phyloP scores from a whole-genome alignment of 2,888 invertebrate species.

The Biston betularia region DNA sequence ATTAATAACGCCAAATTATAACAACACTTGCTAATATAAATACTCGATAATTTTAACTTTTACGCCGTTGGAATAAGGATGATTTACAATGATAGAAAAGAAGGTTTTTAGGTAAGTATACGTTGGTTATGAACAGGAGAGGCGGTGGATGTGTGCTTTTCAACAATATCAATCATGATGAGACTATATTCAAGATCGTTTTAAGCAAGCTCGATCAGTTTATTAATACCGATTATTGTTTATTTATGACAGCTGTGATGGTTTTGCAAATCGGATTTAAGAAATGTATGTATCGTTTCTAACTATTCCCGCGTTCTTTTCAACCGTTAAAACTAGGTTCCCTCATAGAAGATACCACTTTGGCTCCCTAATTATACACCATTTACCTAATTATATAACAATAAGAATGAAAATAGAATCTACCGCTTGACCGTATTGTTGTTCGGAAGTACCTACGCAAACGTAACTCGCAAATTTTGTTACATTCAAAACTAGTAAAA shows the following conservation, averaged over 20 bases:
- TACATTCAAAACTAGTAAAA: too few species aligned
- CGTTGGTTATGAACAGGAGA: conserved; percentile 11
- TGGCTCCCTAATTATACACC: too few species aligned
- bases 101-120: conserved; percentile 1
- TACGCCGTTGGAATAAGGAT: conserved; percentile 21
- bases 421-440: too few species aligned
- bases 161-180: conserved; percentile 35
- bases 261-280: conserved; percentile 12
- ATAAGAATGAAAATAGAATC: too few species aligned
- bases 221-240: conserved; percentile 21
- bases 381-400: too few species aligned
- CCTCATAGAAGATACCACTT: too few species aligned
- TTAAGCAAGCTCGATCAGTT: conserved; percentile 29
- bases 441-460: too few species aligned
- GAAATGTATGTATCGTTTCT: too few species aligned
- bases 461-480: too few species aligned
- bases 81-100: neutral
- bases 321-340: too few species aligned
- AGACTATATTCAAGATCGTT: conserved; percentile 31
- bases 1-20: conserved; percentile 43
- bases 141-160: conserved; percentile 32
- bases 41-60: conserved; percentile 16
- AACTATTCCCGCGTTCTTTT: too few species aligned
- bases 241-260: conserved; percentile 23
- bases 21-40: conserved; percentile 16